A percentile compares a stretch with the other conserved stretches of the same genome.
Evolutionary conservation across 1,140 invertebrate species (phyloP).

Genomic region (Drosophila miranda): DNA sequence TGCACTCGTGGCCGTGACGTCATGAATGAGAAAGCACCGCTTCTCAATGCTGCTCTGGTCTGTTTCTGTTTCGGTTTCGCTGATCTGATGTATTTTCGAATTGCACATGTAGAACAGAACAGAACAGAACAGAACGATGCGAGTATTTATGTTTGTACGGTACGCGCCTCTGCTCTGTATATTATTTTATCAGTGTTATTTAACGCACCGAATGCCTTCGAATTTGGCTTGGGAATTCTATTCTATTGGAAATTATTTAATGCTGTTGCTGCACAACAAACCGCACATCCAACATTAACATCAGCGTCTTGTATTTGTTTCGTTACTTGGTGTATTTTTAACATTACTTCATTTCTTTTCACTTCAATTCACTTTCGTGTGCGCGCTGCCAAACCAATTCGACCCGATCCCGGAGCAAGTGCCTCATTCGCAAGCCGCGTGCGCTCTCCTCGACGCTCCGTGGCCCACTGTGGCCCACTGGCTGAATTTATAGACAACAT

Average conservation of each 20-base stretch:
- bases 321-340: conserved; percentile 41
- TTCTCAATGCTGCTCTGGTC: conserved; percentile 8
- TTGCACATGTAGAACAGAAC: conserved; percentile 42
- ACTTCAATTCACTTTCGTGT: conserved; percentile 15
- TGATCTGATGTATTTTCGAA: conserved; percentile 46
- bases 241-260: neutral
- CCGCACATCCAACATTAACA: no score
- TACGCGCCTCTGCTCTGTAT: conserved; percentile 22
- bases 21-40: conserved; percentile 12
- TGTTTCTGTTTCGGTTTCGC: conserved; percentile 3
- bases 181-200: conserved; percentile 52
- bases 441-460: conserved; percentile 43
- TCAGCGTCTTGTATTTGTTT: conserved; percentile 17
- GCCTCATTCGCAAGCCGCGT: conserved; percentile 32
- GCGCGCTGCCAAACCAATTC: conserved; percentile 3
- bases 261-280: neutral
- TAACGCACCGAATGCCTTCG: conserved; percentile 24
- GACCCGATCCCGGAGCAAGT: conserved; percentile 27
- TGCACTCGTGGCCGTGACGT: conserved; percentile 26
- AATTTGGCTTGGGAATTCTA: neutral
- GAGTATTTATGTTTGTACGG: conserved; percentile 44
- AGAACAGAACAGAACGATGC: neutral
- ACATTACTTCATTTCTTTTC: conserved; percentile 39
- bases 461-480: conserved; percentile 32
- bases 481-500: conserved; percentile 41